A percentile compares a stretch with the other conserved stretches of the same genome.
Evolutionary conservation across 2,888 invertebrate species (phyloP).

Genomic region (Abrostola tripartita): DNA sequence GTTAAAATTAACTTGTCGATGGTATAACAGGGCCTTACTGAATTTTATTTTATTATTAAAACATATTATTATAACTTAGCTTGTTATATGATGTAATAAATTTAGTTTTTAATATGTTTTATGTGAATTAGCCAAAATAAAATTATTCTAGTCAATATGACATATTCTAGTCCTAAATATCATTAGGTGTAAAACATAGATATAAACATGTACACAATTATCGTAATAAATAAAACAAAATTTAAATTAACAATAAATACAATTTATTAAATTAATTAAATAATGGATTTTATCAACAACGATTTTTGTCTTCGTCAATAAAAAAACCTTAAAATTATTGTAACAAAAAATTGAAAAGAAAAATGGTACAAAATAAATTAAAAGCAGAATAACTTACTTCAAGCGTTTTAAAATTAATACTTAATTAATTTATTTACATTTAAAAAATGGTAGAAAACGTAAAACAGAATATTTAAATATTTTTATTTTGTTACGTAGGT

Average conservation of each 20-base stretch:
- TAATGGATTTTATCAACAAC: slow-evolving; percentile 70
- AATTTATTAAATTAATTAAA: slow-evolving; percentile 80
- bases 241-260: slow-evolving; percentile 82
- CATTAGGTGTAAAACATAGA: slow-evolving; percentile 2
- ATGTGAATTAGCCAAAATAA: not conserved
- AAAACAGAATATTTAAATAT: slow-evolving; percentile 39
- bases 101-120: not conserved
- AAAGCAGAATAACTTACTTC: slow-evolving; percentile 67
- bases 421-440: slow-evolving; percentile 68
- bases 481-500: slow-evolving; percentile 38
- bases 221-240: slow-evolving; percentile 36
- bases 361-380: slow-evolving; percentile 70
- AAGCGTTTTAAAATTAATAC: slow-evolving; percentile 64
- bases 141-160: not conserved
- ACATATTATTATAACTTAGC: too few relatives aligned
- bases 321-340: slow-evolving; percentile 45
- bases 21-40: too few relatives aligned
- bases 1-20: too few relatives aligned
- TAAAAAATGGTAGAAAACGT: slow-evolving; percentile 63
- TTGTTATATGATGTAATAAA: too few relatives aligned
- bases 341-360: slow-evolving; percentile 50
- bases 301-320: slow-evolving; percentile 53
- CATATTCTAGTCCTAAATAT: slow-evolving; percentile 8
- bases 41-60: too few relatives aligned
- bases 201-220: slow-evolving; percentile 12